Conservation (phyloP, 2,113 vertebrate genomes). For the Mustela lutreola region DNA sequence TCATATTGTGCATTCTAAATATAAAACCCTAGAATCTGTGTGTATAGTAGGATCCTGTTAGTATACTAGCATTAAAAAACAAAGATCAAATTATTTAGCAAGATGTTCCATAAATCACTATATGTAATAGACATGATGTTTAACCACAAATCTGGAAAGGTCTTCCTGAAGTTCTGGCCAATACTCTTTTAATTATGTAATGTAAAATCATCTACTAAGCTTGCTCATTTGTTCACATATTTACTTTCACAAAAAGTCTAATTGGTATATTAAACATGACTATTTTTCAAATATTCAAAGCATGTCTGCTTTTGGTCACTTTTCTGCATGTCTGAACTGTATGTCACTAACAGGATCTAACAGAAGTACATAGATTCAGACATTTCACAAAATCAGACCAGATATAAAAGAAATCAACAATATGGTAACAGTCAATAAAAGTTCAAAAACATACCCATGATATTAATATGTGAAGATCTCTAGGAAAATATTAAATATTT, state of each 20-base stretch:
- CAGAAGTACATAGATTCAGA: neutral
- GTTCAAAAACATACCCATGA: neutral
- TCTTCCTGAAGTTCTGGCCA: neutral
- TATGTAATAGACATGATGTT: neutral
- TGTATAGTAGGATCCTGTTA: neutral
- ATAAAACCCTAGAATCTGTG: neutral
- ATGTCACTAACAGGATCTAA: conserved; percentile 21
- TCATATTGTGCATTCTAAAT: neutral
- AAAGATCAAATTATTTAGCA: conserved; percentile 47
- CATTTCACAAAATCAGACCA: conserved; percentile 37
- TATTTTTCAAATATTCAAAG: conserved; percentile 35
- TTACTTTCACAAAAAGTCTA: neutral
- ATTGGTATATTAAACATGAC: neutral
- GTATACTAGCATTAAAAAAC: neutral
- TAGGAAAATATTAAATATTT: conserved; percentile 6
- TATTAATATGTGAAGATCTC: neutral
- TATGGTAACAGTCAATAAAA: conserved; percentile 41
- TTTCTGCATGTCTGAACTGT: neutral
- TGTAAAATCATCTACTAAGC: neutral
- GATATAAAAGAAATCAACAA: neutral
- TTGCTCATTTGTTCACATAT: neutral
- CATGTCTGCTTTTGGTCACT: neutral
- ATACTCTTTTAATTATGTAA: neutral
- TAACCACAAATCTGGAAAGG: conserved; percentile 22
- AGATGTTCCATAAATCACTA: neutral